Evolutionary conservation across 1,140 invertebrate species (phyloP).

Genomic region (Rhizoglyphus robini): DNA sequence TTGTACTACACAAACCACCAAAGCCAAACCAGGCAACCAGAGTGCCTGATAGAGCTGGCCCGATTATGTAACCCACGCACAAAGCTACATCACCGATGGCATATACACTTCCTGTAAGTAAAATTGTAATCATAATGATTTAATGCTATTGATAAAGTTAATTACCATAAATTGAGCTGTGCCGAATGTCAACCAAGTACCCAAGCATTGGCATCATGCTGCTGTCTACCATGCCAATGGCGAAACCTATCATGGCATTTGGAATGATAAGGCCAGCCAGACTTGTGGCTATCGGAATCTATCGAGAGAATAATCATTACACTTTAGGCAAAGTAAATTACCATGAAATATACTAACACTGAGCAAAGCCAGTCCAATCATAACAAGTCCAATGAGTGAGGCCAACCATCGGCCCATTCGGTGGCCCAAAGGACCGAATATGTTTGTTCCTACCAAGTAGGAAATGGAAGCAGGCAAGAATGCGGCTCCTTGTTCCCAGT

Average conservation of each 20-base stretch:
- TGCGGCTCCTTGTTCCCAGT: conserved; percentile 79
- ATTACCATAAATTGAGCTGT: conserved; percentile 71
- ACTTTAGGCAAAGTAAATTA: background rate
- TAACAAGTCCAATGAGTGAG: conserved; percentile 80
- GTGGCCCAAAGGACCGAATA: conserved; percentile 95
- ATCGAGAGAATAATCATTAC: conserved; percentile 24
- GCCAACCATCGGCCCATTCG: conserved; percentile 94
- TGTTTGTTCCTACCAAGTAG: conserved; percentile 91
- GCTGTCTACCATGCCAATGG: conserved; percentile 97
- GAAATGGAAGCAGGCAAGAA: conserved; percentile 93
- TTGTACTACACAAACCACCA: conserved; percentile 52
- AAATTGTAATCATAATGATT: background rate
- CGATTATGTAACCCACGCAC: conserved; percentile 43
- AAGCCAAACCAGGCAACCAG: conserved; percentile 83
- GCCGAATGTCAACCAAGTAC: conserved; percentile 86
- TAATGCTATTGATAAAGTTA: too few relatives aligned
- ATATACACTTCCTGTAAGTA: conserved; percentile 60
- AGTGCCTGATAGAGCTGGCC: conserved; percentile 75
- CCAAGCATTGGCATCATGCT: conserved; percentile 98
- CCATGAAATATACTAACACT: conserved; percentile 35
- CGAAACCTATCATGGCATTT: conserved; percentile 89
- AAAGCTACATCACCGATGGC: conserved; percentile 98
- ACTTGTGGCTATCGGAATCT: conserved; percentile 82
- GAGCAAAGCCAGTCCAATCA: conserved; percentile 87
- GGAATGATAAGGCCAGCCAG: conserved; percentile 82